Percentiles rank a stretch among this genome's conserved stretches.
Evolutionary conservation across 1,140 invertebrate genomes (phyloP).

Genomic region (Macrobrachium nipponense): DNA sequence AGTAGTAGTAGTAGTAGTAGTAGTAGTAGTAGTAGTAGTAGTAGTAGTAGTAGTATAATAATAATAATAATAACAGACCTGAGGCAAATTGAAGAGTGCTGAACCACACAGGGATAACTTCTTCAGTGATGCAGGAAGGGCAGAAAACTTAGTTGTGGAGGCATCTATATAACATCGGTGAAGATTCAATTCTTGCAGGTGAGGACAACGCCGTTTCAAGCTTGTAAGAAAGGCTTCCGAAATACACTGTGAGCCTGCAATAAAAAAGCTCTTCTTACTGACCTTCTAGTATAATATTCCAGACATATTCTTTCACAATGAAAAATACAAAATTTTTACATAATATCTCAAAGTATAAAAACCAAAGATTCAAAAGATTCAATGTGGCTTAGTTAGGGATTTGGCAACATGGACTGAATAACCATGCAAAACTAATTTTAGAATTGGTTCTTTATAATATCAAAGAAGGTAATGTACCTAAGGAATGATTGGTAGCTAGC

Average conservation of each 20-base stretch:
- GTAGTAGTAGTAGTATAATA: no score
- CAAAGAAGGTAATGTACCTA: background rate
- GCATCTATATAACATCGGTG: slow-evolving; percentile 57
- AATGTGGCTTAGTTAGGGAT: no score
- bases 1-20: no score
- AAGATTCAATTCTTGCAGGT: slow-evolving; percentile 53
- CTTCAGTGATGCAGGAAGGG: slow-evolving; percentile 52
- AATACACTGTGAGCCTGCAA: slow-evolving; percentile 47
- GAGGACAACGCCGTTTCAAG: slow-evolving; percentile 53
- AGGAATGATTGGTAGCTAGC: no score
- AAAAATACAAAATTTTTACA: background rate
- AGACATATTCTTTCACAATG: background rate
- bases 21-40: no score
- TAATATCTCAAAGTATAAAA: background rate
- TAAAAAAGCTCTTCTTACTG: background rate
- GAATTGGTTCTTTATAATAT: background rate
- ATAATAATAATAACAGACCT: slow-evolving; percentile 17
- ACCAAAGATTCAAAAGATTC: background rate
- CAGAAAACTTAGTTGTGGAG: slow-evolving; percentile 53
- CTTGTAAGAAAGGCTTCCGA: slow-evolving; percentile 58
- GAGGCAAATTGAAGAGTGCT: slow-evolving; percentile 51
- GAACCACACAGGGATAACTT: slow-evolving; percentile 54
- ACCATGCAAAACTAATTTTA: no score
- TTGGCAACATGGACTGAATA: no score
- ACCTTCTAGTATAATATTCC: background rate